These are phyloP conservation scores for Saguinus midas DNA, from an alignment of 2,113 vertebrate genomes.

Conservation along the genomic window DNA sequence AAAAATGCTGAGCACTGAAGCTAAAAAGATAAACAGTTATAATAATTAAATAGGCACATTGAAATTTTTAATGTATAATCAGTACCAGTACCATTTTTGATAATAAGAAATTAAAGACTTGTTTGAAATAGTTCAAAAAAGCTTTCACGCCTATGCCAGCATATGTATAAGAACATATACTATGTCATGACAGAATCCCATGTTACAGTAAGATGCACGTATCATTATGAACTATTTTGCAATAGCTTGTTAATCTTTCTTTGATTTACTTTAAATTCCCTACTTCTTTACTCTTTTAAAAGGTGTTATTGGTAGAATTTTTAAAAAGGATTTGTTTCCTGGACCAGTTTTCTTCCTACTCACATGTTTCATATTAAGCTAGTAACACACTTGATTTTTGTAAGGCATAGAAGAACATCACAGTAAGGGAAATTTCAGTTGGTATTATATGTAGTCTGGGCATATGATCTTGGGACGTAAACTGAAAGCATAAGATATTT, in stretches of 20 bases:
- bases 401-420: neutral
- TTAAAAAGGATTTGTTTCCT: neutral
- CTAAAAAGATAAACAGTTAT: neutral
- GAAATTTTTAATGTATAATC: constrained; percentile 1
- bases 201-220: neutral
- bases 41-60: constrained; percentile 1
- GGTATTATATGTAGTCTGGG: neutral
- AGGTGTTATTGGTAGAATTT: neutral
- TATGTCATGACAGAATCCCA: neutral
- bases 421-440: neutral
- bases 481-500: constrained; percentile 5
- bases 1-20: neutral
- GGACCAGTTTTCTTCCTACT: constrained; percentile 14
- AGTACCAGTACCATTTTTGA: neutral
- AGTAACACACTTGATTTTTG: constrained; percentile 21
- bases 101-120: neutral
- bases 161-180: neutral
- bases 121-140: neutral
- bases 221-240: neutral
- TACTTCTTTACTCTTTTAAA: neutral
- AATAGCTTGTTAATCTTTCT: neutral
- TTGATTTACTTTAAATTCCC: neutral
- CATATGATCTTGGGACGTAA: neutral
- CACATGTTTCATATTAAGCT: constrained; percentile 12
- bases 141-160: neutral